Evolutionary conservation across 2,888 invertebrate species (phyloP), one percentile per base, ranked within the genome.

Genomic region (Netelia virgata): DNA sequence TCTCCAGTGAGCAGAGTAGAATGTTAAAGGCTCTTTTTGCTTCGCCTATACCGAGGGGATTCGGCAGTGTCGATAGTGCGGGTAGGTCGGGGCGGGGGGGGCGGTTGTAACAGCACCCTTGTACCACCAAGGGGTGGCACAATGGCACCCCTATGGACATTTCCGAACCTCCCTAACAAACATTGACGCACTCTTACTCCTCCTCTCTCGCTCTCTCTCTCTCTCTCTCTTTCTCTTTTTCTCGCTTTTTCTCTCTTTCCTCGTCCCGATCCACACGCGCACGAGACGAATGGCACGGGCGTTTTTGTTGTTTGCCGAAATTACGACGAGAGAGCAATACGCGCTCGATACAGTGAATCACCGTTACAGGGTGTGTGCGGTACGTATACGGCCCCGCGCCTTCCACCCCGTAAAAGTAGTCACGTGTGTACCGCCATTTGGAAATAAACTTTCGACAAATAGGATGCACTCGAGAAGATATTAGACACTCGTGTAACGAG

Each of bases 301-400:
- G 77, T 82, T 84, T 82, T 78, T 63, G 82, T 82, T 84, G 84
- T 84, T 84, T 78, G 84, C 72, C 82, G 74, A 84, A 84, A 84
- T 84, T 84, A 82, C 77, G 69, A 70, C 69, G 72, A 28, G 63
- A 53, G 72, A 68, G 72, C 78, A 74, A 57, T 68, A 43, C 70
- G 61, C 61, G 73, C 66, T 72, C 77, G 64, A 66, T 53, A 76
- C 72, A 73, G 84, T 84, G 84, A 84, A 82, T 84, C 84, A 84
- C 47, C 77, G 69, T 77, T 77, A 69, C 28, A 8, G 16, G 47
- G 14, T 66, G 28, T 28, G 23, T 41, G 14, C 36, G 50, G 43
- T 59, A 43, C 14, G 57, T 63, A 53, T 50, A 63, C 23, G 28
- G 28, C 28, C 43, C 59, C 61, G 69, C 50, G 59, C 18, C 53